phyloP scores from a whole-genome alignment of 2,113 vertebrate genomes.

The Asarcornis scutulata region DNA sequence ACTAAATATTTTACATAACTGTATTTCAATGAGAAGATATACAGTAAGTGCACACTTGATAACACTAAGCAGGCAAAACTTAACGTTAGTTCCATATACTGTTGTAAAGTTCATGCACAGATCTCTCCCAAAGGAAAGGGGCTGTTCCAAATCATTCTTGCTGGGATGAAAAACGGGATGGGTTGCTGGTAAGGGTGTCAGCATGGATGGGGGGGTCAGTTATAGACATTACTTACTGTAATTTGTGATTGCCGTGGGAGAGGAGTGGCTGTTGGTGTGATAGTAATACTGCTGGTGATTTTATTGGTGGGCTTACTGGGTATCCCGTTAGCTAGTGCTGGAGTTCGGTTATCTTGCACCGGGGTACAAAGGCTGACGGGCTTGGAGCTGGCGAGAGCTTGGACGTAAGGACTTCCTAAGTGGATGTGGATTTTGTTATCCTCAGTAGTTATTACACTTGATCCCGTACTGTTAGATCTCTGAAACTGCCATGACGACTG shows the following conservation, averaged over 20 bases:
- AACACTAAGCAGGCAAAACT: constrained; percentile 82
- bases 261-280: constrained; percentile 92
- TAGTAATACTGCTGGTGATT: constrained; percentile 98
- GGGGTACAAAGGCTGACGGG: constrained; percentile 77
- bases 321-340: constrained; percentile 84
- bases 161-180: constrained; percentile 69
- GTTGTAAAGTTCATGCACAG: constrained; percentile 85
- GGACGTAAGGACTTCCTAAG: constrained; percentile 91
- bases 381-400: constrained; percentile 84
- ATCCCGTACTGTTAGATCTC: constrained; percentile 90
- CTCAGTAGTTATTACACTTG: constrained; percentile 96
- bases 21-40: constrained; percentile 84
- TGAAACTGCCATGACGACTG: constrained; percentile 92
- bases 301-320: constrained; percentile 88
- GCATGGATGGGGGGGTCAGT: constrained; percentile 82
- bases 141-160: constrained; percentile 72
- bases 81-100: constrained; percentile 75
- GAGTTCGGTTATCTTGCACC: constrained; percentile 87
- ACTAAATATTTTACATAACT: constrained; percentile 87
- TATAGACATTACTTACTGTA: constrained; percentile 98
- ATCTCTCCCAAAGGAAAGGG: constrained; percentile 77
- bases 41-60: constrained; percentile 92
- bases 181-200: constrained; percentile 75
- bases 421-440: constrained; percentile 99
- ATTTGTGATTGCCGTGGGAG: constrained; percentile 94